These are phyloP conservation scores for Centropyge bicolor DNA, from an alignment of 2,797 vertebrate genomes.

Conservation along the genomic window DNA sequence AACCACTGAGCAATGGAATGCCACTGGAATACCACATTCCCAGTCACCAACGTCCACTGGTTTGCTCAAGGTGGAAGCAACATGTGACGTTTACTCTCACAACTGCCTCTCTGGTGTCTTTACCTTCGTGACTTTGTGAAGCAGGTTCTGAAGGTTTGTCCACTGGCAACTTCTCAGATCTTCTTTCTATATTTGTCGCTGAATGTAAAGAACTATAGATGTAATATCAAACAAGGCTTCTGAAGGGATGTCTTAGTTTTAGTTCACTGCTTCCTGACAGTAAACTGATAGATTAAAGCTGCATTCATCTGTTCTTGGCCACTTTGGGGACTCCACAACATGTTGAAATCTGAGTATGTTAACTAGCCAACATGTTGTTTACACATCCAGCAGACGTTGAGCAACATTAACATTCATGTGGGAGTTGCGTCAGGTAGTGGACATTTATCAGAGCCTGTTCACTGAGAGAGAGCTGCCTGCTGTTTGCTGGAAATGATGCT, in stretches of 20 bases:
- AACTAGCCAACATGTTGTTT: background rate
- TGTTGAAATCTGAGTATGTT: no score
- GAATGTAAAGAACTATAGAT: background rate
- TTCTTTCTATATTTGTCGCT: background rate
- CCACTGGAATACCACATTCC: conserved; percentile 61
- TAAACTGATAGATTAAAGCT: background rate
- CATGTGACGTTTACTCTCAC: background rate
- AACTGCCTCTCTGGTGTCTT: background rate
- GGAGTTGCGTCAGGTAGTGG: background rate
- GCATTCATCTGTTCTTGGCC: background rate
- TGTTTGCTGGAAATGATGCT: background rate
- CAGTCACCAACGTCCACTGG: conserved; percentile 11
- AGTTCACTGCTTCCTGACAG: background rate
- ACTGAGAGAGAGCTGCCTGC: no score
- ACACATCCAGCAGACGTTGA: background rate
- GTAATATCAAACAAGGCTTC: background rate
- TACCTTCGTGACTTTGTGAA: background rate
- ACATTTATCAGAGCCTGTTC: background rate
- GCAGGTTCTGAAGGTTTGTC: background rate
- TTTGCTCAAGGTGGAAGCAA: background rate
- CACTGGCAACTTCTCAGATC: background rate
- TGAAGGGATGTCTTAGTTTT: background rate
- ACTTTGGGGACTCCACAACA: background rate
- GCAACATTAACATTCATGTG: background rate
- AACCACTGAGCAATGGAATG: conserved; percentile 77